Percentiles rank a stretch among this genome's conserved stretches.
phyloP scores from a whole-genome alignment of 1,140 invertebrate species.

The Drosophila pseudoananassae region DNA sequence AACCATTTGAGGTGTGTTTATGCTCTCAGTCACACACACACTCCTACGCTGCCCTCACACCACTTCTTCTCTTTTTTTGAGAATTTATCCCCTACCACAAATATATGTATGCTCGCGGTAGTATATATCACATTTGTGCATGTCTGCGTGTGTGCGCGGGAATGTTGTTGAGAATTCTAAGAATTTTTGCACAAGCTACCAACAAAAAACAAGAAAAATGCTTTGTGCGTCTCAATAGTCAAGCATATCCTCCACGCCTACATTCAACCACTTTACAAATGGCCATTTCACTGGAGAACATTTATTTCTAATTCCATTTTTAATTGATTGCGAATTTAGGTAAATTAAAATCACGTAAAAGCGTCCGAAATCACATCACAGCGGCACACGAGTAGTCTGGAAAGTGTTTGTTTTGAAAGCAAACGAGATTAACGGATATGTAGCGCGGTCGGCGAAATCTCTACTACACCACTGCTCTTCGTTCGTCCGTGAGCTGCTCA shows the following conservation, averaged over 20 bases:
- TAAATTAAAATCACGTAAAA: constrained; percentile 10
- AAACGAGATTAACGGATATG: constrained; percentile 50
- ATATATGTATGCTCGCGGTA: constrained; percentile 12
- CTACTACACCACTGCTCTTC: too few species aligned
- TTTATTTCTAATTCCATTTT: constrained; percentile 31
- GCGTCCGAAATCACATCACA: constrained; percentile 61
- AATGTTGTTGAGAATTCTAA: constrained; percentile 81
- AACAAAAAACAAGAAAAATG: constrained; percentile 13
- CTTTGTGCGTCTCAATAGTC: constrained; percentile 6
- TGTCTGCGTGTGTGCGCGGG: constrained; percentile 65
- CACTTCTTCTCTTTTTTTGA: constrained; percentile 23
- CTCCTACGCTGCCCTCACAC: constrained; percentile 34
- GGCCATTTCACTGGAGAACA: constrained; percentile 1
- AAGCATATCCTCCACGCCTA: neutral
- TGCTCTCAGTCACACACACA: constrained; percentile 45
- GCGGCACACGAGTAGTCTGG: constrained; percentile 9
- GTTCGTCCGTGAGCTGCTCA: neutral
- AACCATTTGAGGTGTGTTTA: constrained; percentile 72
- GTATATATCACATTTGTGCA: constrained; percentile 24
- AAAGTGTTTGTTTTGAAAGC: constrained; percentile 35
- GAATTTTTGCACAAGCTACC: constrained; percentile 71
- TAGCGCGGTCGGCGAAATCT: constrained; percentile 7
- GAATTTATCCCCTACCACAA: constrained; percentile 22
- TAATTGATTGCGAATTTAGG: constrained; percentile 22
- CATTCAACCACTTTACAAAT: constrained; percentile 9